Percentiles rank a stretch among this genome's conserved stretches.
These are phyloP conservation scores for Sarcophaga variegata DNA, from an alignment of 2,888 invertebrate genomes.

Conservation along the genomic window DNA sequence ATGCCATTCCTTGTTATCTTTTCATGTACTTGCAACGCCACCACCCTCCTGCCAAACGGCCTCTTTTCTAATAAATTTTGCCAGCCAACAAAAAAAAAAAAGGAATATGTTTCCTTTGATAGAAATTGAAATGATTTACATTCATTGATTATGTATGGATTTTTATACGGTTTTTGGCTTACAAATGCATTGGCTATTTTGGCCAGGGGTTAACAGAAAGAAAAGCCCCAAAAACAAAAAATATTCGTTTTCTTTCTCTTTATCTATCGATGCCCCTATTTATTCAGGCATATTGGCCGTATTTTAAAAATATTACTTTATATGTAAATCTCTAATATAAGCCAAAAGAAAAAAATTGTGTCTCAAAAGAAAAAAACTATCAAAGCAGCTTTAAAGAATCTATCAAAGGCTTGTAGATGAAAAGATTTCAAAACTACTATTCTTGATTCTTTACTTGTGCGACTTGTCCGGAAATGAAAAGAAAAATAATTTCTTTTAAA, in stretches of 20 bases:
- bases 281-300: constrained; percentile 73
- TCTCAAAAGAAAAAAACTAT: background rate
- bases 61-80: background rate
- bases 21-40: background rate
- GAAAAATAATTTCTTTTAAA: no score
- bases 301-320: constrained; percentile 63
- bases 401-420: background rate
- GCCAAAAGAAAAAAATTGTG: background rate
- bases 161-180: background rate
- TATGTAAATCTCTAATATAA: constrained; percentile 61
- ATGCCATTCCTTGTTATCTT: constrained; percentile 45
- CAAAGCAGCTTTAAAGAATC: background rate
- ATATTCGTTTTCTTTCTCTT: constrained; percentile 60
- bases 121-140: constrained; percentile 47
- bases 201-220: constrained; percentile 10
- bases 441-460: no score
- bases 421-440: background rate
- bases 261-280: constrained; percentile 74
- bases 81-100: background rate
- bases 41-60: no score
- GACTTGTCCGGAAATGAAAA: background rate
- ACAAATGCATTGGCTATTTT: background rate
- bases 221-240: background rate
- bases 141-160: constrained; percentile 55
- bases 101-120: background rate